Evolutionary conservation across 2,113 vertebrate genomes (phyloP), one percentile per base, ranked within the genome.

Genomic region (Chionomys nivalis): DNA sequence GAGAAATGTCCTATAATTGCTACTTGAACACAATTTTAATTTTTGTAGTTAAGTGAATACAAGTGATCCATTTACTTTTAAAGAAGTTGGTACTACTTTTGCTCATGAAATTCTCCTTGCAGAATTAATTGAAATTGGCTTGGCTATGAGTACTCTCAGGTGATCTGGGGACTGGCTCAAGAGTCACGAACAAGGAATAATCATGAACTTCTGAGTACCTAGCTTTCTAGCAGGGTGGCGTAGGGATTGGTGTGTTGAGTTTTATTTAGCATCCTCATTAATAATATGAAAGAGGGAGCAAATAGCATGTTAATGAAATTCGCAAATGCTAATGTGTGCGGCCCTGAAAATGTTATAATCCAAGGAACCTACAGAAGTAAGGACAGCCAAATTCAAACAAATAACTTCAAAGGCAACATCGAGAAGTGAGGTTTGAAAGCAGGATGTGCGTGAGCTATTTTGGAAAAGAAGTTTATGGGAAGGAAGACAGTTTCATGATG

Each of bases 121-220:
- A 97, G 90, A 97, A 97, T 97, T 97, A 98, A 97, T 96, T 98
- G 95, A 97, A 97, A 98, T 97, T 97, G 96, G 89, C 89, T 97
- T 97, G 96, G 96, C 94, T 94, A 14, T 70, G 89, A 98, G 97
- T 87, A 94, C 97, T 95, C 96, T 97, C 96, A 28, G 96, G 17
- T 97, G 98, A 97, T 96, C 96, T 97, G 97, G 94, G 93, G 97
- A 97, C 96, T 93, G 89, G 93, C 95, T 97, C 96, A 94, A 97
- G 96, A 96, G 96, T 97, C 96, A 98, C 23, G 87, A 97, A 96
- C 83, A 95, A 97, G 95, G 83, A 96, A 97, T 97, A 97, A 97
- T 97, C 97, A 97, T 95, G 97, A 96, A 96, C 91, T 93, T 95
- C 95, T 95, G 70, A 96, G 96, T 95, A 81, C 78, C 70, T 81